Conservation (phyloP, 2,888 invertebrate species). For the Autographa pulchrina region DNA sequence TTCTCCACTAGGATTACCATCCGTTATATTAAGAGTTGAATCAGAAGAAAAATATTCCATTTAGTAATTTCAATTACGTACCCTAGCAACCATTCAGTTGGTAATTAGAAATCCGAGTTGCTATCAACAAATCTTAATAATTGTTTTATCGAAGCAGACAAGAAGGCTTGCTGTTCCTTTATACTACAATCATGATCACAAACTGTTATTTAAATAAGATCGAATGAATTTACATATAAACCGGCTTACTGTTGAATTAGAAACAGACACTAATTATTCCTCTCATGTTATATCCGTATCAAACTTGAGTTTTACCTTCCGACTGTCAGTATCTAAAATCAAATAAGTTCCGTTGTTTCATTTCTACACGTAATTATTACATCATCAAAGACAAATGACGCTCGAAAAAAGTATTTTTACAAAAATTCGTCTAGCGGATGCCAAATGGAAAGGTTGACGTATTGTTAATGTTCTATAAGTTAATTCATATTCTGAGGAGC, state of each 20-base stretch:
- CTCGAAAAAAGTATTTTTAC: slow-evolving; percentile 5
- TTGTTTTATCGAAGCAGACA: no score
- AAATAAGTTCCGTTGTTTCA: not conserved
- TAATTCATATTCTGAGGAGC: slow-evolving; percentile 42
- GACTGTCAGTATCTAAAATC: not conserved
- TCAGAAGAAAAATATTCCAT: no score
- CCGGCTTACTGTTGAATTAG: slow-evolving; percentile 1
- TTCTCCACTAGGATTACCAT: no score
- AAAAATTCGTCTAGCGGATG: slow-evolving; percentile 17
- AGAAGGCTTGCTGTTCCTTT: no score
- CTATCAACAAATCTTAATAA: no score
- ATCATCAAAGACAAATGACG: not conserved
- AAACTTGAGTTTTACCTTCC: slow-evolving; percentile 3
- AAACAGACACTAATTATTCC: not conserved
- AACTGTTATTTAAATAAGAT: not conserved
- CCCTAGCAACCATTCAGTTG: no score
- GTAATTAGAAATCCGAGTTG: no score
- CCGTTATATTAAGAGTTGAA: no score
- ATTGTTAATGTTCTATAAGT: slow-evolving; percentile 26
- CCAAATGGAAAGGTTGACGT: slow-evolving; percentile 39
- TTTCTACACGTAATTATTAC: not conserved
- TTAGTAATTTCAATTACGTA: no score
- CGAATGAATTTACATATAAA: not conserved
- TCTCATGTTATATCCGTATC: not conserved
- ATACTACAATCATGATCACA: not conserved